Evolutionary conservation across 2,888 invertebrate species (phyloP), one percentile per base, ranked within the genome.

Genomic region (Aquatica leii): DNA sequence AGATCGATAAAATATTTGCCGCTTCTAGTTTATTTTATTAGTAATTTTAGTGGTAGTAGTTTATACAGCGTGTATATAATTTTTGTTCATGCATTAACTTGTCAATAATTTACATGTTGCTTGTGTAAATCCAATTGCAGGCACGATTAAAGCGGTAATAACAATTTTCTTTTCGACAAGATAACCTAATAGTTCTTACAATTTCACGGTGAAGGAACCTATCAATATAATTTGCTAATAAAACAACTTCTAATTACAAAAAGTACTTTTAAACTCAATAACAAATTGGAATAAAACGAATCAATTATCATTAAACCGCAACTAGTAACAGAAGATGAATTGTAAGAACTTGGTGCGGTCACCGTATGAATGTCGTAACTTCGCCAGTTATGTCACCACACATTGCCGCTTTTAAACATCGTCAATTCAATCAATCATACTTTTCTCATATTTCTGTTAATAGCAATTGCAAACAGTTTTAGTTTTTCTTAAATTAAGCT

Each of bases 261-360:
- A 66, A 62, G 68, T 65, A 59, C 55, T 35, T 52, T 65, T 69
- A 66, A 67, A 72, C 69, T 69, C 75, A 77, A 77, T 76, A 74
- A 73, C 56, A 59, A 64, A 59, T 71, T 73, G 65, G 74, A 76
- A 77, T 77, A 74, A 78, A 75, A 76, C 74, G 76, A 77, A 77
- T 73, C 77, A 76, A 77, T 77, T 77, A 77, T 76, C 76, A 76
- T 77, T 75, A 75, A 76, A 11, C 76, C 74, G 73, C 74, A 74
- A 73, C 72, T 71, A 73, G 8, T 6, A 9, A 70, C 68, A 65
- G 71, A 73, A 76, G 72, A 73, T 72, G 73, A 71, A 74, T 73
- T 67, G 74, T 69, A 76, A 75, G 75, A 76, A 77, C 66, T 72
- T 57, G 69, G 74, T 70, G 72, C 68, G 71, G 63, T 72, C 72